phyloP scores from a whole-genome alignment of 2,113 vertebrate species.

The Myodes glareolus region DNA sequence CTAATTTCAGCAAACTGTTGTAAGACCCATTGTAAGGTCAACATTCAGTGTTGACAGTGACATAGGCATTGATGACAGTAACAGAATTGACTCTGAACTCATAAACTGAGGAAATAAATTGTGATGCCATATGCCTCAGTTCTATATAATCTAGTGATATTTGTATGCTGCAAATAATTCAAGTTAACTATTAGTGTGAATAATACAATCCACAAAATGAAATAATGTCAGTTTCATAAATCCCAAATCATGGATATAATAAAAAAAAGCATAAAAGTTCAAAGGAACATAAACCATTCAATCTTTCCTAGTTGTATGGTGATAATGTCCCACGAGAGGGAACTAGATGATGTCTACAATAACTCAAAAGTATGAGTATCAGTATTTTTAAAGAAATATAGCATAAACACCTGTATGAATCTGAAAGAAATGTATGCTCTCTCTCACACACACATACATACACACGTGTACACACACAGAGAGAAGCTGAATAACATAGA shows the following conservation, averaged over 20 bases:
- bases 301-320: background rate
- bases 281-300: background rate
- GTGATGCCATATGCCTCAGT: background rate
- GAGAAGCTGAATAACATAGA: background rate
- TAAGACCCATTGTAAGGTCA: background rate
- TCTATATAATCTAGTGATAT: background rate
- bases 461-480: accelerated
- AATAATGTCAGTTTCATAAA: background rate
- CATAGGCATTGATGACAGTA: background rate
- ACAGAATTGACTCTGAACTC: too few species aligned
- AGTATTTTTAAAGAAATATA: background rate
- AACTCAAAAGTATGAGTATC: background rate
- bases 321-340: background rate
- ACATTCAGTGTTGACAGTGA: background rate
- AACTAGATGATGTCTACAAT: background rate
- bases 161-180: background rate
- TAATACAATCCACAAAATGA: background rate
- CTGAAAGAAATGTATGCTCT: background rate
- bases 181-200: background rate
- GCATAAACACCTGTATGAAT: background rate
- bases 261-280: background rate
- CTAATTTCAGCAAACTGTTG: background rate
- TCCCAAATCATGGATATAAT: background rate
- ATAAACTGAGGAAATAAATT: background rate
- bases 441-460: background rate